Evolutionary conservation across 1,140 invertebrate species (phyloP), one percentile per base, ranked within the genome.

Genomic region (Drosophila malerkotliana): DNA sequence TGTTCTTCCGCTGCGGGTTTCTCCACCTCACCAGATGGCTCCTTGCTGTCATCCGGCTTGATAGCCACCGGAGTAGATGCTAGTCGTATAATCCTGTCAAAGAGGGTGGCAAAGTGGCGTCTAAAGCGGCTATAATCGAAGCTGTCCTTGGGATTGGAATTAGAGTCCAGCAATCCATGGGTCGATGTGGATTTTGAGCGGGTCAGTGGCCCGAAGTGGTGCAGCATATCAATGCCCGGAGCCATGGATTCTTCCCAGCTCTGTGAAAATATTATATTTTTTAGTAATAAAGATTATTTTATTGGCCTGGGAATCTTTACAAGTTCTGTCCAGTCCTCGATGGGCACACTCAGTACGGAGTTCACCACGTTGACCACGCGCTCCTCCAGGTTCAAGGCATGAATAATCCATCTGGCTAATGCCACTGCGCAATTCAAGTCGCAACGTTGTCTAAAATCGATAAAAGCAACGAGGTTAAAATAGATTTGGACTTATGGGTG

Each of bases 231-330:
- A 26, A 92, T 90, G 45, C 90, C 89, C 7, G 89, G 87, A 8
- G 81, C 80, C 80, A 90, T 90, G 21, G 88, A 90, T 79, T 91
- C 91, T 56, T 92, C 91, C 91, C 91, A 92, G 53, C 84, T 90
- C 91, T 92, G 24, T 0, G 7, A 32, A 44, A 26, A 51, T 49
- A n/a, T 32, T 49, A 39, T 28, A 30, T 51, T 51, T 52, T 14
- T 32, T 45, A 18, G 5, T 18, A 15, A 18, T 66, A 21, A 30
- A 1, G 1, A 21, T n/a, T 45, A 4, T 45, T 39, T n/a, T 0
- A 30, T 60, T 3, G 2, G 18, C 1, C 1, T 18, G 2, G 2
- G 7, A 14, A 1, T 30, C 26, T 49, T 34, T 51, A 91, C 91
- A 75, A 88, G 32, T 63, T 92, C 90, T 0, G 77, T 79, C 90